phyloP scores from a whole-genome alignment of 2,113 vertebrate genomes.

The Protobothrops mucrosquamatus region DNA sequence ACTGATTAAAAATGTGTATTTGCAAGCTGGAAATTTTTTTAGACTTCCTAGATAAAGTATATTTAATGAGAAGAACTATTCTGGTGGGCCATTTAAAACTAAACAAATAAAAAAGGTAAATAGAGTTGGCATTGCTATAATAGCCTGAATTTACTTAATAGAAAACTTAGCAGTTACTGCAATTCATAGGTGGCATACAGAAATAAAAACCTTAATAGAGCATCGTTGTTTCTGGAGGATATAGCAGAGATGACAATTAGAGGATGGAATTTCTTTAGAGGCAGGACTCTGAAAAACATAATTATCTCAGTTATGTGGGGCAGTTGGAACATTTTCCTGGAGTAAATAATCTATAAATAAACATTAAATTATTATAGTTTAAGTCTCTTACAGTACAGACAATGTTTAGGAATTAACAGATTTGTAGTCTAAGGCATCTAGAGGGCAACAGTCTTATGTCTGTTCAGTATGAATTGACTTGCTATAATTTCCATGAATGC shows the following conservation, averaged over 20 bases:
- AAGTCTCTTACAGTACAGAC: neutral
- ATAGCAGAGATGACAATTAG: neutral
- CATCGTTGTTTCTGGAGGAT: neutral
- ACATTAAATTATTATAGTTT: neutral
- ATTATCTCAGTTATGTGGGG: neutral
- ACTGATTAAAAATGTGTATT: conserved; percentile 25
- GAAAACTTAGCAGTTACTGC: neutral
- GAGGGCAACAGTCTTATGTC: neutral
- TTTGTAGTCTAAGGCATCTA: neutral
- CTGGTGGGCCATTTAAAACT: neutral
- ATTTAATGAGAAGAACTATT: neutral
- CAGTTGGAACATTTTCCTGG: neutral
- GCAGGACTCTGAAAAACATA: neutral
- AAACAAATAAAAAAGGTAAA: neutral
- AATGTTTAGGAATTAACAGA: neutral
- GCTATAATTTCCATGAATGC: neutral
- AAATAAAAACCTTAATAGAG: neutral
- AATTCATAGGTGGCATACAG: neutral
- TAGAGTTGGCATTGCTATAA: neutral
- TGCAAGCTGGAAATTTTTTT: conserved; percentile 52
- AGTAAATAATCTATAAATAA: neutral
- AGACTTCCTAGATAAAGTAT: conserved; percentile 38
- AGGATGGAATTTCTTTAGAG: neutral
- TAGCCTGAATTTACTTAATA: neutral
- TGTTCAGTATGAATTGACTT: neutral